Evolutionary conservation across 1,140 invertebrate species (phyloP).

Genomic region (Philotrypesis tridentata): DNA sequence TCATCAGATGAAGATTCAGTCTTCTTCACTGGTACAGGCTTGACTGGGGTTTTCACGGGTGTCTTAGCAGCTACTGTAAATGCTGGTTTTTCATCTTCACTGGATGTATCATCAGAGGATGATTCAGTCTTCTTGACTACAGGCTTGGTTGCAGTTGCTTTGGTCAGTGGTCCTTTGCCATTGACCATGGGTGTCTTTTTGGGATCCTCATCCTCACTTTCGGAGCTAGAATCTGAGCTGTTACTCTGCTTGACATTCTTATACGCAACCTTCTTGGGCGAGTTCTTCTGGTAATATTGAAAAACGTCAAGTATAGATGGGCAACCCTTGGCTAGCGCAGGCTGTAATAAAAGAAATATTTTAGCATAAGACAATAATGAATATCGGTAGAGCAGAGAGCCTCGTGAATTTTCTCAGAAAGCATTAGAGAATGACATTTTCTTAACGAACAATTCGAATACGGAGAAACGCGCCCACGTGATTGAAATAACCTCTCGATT

Average conservation of each 20-base stretch:
- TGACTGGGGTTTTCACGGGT: conserved; percentile 55
- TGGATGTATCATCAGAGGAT: conserved; percentile 61
- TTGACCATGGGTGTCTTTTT: conserved; percentile 52
- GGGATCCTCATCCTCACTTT: conserved; percentile 60
- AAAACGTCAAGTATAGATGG: conserved; percentile 73
- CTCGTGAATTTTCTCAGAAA: too few species aligned
- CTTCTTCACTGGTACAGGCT: conserved; percentile 42
- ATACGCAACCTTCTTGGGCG: conserved; percentile 69
- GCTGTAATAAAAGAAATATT: conserved; percentile 59
- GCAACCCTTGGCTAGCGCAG: conserved; percentile 71
- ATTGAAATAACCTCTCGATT: not conserved
- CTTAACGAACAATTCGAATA: too few species aligned
- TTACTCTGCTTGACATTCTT: conserved; percentile 60
- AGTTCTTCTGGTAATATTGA: conserved; percentile 71
- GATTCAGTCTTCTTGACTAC: conserved; percentile 54
- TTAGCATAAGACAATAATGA: not conserved
- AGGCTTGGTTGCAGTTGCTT: conserved; percentile 52
- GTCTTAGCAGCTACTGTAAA: conserved; percentile 31
- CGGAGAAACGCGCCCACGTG: conserved; percentile 5
- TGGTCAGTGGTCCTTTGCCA: conserved; percentile 51
- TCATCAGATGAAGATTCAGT: conserved; percentile 60
- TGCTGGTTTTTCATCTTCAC: conserved; percentile 57
- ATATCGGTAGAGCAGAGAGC: too few species aligned
- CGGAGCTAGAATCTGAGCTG: conserved; percentile 70
- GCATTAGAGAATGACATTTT: too few species aligned